phyloP scores from a whole-genome alignment of 2,888 invertebrate species.

The Julus scandinavius region DNA sequence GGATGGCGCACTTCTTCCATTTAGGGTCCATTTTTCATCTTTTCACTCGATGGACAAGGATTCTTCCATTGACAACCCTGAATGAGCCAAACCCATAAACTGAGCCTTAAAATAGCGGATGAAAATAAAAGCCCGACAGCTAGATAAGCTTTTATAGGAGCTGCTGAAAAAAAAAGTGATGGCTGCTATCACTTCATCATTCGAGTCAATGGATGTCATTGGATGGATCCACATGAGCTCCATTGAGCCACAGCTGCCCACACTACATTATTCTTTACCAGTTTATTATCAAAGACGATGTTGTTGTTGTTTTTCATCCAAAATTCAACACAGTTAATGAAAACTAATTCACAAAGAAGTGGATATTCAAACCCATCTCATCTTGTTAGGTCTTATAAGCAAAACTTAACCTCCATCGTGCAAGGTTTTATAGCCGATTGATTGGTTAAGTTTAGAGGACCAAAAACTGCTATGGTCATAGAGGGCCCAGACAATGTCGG shows the following conservation, averaged over 20 bases:
- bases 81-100: slow-evolving; percentile 15
- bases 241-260: neutral
- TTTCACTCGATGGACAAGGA: neutral
- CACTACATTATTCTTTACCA: neutral
- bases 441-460: too few relatives aligned
- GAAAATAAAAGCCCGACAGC: neutral
- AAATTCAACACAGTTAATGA: neutral
- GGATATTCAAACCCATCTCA: neutral
- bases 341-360: neutral
- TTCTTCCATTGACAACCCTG: neutral
- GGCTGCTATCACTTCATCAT: slow-evolving; percentile 13
- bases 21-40: neutral
- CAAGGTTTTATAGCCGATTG: too few relatives aligned
- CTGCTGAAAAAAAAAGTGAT: neutral
- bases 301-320: neutral
- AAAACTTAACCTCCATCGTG: too few relatives aligned
- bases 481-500: too few relatives aligned
- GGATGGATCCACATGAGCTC: neutral
- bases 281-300: neutral
- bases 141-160: neutral
- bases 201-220: slow-evolving; percentile 10
- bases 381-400: too few relatives aligned
- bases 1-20: neutral
- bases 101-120: neutral
- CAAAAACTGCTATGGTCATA: too few relatives aligned